Evolutionary conservation across 2,888 invertebrate species (phyloP).

Genomic region (Taphrorychus bicolor): DNA sequence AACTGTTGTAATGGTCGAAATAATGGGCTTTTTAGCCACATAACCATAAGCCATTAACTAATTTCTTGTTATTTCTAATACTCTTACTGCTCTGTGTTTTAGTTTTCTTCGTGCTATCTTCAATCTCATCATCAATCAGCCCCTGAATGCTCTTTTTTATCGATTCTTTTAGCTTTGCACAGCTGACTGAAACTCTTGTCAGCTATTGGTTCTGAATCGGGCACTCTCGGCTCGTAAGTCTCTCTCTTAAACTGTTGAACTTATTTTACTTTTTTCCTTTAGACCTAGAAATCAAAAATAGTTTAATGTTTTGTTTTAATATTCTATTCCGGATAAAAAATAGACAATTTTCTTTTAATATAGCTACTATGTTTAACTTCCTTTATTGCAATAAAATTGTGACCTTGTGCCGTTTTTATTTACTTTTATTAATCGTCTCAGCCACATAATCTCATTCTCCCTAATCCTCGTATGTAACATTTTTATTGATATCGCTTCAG

Average conservation of each 20-base stretch:
- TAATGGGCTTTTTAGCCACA: background rate
- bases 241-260: too few relatives aligned
- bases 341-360: too few relatives aligned
- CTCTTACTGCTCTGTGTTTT: conserved; percentile 1
- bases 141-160: conserved; percentile 42
- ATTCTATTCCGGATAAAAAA: too few relatives aligned
- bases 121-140: conserved; percentile 45
- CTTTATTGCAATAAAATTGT: too few relatives aligned
- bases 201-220: conserved; percentile 53
- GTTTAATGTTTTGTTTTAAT: too few relatives aligned
- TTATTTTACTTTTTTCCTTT: too few relatives aligned
- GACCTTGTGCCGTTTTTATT: too few relatives aligned
- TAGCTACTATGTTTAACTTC: too few relatives aligned
- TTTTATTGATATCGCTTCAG: background rate
- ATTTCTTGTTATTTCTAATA: conserved; percentile 13
- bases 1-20: background rate
- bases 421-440: too few relatives aligned
- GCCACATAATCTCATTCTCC: too few relatives aligned
- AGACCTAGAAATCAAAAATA: too few relatives aligned
- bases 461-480: too few relatives aligned
- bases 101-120: conserved; percentile 1
- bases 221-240: conserved; percentile 46
- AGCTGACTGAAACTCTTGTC: conserved; percentile 51
- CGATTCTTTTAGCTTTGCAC: conserved; percentile 50
- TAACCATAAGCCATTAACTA: background rate